Evolutionary conservation across 1,140 invertebrate species (phyloP), one percentile per base, ranked within the genome.

Genomic region (Ceratosolen solmsi): DNA sequence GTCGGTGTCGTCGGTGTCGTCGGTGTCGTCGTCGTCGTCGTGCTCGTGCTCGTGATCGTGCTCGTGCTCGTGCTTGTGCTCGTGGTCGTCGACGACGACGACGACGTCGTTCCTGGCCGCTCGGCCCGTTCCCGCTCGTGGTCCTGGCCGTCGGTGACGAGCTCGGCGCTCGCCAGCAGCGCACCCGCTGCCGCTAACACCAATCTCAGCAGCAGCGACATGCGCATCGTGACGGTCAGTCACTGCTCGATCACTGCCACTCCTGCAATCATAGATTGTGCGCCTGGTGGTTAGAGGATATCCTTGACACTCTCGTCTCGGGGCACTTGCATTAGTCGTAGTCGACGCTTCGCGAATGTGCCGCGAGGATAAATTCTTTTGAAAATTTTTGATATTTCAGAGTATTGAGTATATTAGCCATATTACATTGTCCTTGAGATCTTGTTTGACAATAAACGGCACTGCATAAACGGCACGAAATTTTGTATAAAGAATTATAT

Each of bases 211-310:
- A 90, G 88, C 89, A 90, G 89, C 90, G 88, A 89, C 88, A 90
- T 91, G 88, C 90, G 89, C 91, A 92, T 91, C 87, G 88, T 92
- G 90, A 90, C 88, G 87, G 72, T 88, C 89, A 88, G 88, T 89
- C 90, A 89, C 88, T 89, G 87, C 46, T 87, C 87, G 86, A 30
- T 38, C 73, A 51, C 89, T 89, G 87, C 89, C 89, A 90, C 90
- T 88, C 89, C 90, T 90, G 86, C 51, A 89, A 89, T 80, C 63
- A 83, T 77, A 46, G 5, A 46, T 46, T 7, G 41, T 5, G 13
- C 41, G 41, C 41, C 41, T 7, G 5, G 41, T 46, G 41, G 13
- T 46, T 46, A 46, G 41, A 46, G 41, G 13, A n/a, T n/a, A n/a
- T n/a, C n/a, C n/a, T n/a, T n/a, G n/a, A n/a, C n/a, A n/a, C n/a